These are phyloP conservation scores for Montipora foliosa DNA, from an alignment of 64 coral and sea anemone genomes.

Conservation along the genomic window DNA sequence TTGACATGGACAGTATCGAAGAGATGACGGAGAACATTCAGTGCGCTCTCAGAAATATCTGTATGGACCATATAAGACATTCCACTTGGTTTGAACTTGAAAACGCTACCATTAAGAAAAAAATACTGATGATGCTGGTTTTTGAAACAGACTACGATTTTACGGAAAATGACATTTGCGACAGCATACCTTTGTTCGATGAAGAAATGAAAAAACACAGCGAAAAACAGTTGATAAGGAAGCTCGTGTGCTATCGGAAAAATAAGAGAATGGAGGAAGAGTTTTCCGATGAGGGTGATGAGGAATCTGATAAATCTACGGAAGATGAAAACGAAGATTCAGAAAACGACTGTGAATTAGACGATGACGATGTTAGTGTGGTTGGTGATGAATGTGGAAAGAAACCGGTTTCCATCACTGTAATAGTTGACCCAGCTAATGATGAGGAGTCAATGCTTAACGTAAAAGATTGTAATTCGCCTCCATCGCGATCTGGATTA, in stretches of 20 bases:
- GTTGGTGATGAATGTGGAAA: conserved; percentile 5
- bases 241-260: conserved; percentile 69
- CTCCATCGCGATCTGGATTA: background rate
- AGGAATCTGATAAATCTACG: conserved; percentile 13
- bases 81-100: conserved; percentile 88
- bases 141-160: conserved; percentile 86
- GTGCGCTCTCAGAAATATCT: conserved; percentile 83
- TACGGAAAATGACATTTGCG: conserved; percentile 92
- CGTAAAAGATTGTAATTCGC: background rate
- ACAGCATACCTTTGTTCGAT: conserved; percentile 94
- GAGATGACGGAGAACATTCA: conserved; percentile 94
- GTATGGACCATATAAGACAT: conserved; percentile 96
- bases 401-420: background rate
- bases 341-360: conserved; percentile 26
- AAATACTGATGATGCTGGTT: conserved; percentile 77
- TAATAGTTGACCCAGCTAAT: background rate
- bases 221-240: conserved; percentile 70
- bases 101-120: conserved; percentile 68
- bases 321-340: conserved; percentile 29
- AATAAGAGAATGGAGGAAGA: conserved; percentile 75
- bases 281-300: background rate
- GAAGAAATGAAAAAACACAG: conserved; percentile 73
- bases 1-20: conserved; percentile 88
- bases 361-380: conserved; percentile 46
- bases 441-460: background rate